phyloP scores from a whole-genome alignment of 2,888 invertebrate genomes.

The Rambutsinella grinnellia region DNA sequence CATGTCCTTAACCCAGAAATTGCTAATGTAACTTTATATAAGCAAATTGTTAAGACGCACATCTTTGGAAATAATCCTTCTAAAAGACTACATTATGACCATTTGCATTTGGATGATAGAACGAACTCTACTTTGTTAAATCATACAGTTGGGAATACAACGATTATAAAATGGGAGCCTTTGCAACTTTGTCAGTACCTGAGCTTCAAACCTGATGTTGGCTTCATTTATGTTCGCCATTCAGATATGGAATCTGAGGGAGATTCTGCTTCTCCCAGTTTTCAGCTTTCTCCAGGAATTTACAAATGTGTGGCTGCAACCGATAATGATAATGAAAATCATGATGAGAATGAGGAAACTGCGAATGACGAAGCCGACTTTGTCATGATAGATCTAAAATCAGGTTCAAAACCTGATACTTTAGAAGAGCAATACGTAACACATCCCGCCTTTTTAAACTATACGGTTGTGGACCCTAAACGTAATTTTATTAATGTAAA shows the following conservation, averaged over 20 bases:
- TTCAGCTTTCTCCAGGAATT: conserved; percentile 3
- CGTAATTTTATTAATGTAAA: background rate
- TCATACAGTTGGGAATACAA: background rate
- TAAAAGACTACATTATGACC: too few relatives aligned
- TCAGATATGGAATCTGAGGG: background rate
- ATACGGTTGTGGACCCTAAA: too few relatives aligned
- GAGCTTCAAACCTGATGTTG: background rate
- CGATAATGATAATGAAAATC: background rate
- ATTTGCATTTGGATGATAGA: too few relatives aligned
- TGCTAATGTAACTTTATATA: conserved; percentile 6
- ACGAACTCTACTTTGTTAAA: too few relatives aligned
- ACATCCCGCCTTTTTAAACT: background rate
- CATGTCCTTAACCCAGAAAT: conserved; percentile 20
- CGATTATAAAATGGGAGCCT: background rate
- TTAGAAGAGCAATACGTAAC: background rate
- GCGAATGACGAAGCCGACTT: too few relatives aligned
- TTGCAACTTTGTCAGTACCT: background rate
- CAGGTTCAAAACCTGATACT: background rate
- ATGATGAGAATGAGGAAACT: too few relatives aligned
- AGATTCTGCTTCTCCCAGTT: background rate
- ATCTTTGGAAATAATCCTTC: background rate
- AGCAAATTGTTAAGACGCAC: background rate
- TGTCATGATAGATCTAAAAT: background rate
- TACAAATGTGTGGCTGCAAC: conserved; percentile 4
- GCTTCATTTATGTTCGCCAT: background rate